Evolutionary conservation across 2,113 vertebrate genomes (phyloP).

Genomic region (Rhodinocichla rosea): DNA sequence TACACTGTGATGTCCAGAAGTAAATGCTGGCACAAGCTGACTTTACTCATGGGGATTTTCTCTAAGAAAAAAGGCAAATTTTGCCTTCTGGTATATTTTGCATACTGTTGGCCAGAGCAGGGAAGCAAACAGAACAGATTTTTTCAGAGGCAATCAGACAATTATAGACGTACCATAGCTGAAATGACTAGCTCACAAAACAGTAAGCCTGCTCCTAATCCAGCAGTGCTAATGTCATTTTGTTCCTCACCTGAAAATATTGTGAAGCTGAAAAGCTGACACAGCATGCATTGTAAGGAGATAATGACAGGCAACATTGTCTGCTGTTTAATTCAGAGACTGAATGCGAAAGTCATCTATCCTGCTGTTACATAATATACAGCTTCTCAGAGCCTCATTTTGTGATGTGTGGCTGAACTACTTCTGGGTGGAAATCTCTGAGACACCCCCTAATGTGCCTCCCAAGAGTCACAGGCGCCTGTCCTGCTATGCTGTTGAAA

Average conservation of each 20-base stretch:
- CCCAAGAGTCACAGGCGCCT: not conserved
- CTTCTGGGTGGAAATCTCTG: not conserved
- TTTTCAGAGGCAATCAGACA: not conserved
- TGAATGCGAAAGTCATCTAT: not conserved
- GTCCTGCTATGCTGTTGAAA: not conserved
- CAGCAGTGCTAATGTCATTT: not conserved
- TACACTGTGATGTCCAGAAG: not conserved
- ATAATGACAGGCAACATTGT: fast-evolving
- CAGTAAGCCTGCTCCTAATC: not conserved
- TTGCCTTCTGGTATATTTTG: not conserved
- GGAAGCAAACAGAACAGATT: not conserved
- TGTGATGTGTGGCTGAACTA: not conserved
- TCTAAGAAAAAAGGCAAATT: not conserved
- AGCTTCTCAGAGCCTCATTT: not conserved
- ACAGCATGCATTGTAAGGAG: not conserved
- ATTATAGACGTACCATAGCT: not conserved
- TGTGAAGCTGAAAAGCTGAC: not conserved
- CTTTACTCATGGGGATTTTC: not conserved
- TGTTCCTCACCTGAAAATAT: not conserved
- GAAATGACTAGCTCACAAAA: not conserved
- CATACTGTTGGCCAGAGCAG: not conserved
- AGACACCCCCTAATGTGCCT: not conserved
- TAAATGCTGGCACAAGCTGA: not conserved
- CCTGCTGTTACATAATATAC: not conserved
- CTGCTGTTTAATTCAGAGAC: not conserved